A percentile compares a stretch with the other conserved stretches of the same genome.
Conservation (phyloP, 2,888 invertebrate species). For the Corbicula japonica region DNA sequence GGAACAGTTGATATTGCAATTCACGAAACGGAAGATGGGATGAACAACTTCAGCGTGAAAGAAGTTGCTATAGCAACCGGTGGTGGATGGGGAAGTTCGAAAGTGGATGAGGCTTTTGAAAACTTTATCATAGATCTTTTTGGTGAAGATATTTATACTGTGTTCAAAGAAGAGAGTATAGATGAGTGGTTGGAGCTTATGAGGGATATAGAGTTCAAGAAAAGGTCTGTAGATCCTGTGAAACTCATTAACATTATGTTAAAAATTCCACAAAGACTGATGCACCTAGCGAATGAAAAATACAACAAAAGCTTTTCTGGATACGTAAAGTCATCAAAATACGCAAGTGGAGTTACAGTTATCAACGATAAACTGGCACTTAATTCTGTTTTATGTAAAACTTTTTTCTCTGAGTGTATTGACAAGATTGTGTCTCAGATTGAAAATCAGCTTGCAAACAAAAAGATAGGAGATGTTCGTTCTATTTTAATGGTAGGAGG, state of each 20-base stretch:
- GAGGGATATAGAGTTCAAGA: slow-evolving; percentile 16
- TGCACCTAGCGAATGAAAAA: slow-evolving; percentile 5
- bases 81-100: slow-evolving; percentile 24
- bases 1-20: slow-evolving; percentile 23
- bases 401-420: slow-evolving; percentile 19
- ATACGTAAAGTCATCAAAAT: not conserved
- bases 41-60: slow-evolving; percentile 18
- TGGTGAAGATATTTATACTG: slow-evolving; percentile 8
- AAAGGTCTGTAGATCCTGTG: slow-evolving; percentile 8
- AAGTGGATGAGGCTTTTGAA: slow-evolving; percentile 21
- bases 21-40: slow-evolving; percentile 24
- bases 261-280: slow-evolving; percentile 12
- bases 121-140: slow-evolving; percentile 6
- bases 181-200: slow-evolving; percentile 15
- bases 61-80: slow-evolving; percentile 18
- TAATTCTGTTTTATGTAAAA: not conserved
- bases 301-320: not conserved
- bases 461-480: not conserved
- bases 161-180: slow-evolving; percentile 4
- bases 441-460: not conserved
- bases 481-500: slow-evolving; percentile 33
- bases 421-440: not conserved
- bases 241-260: slow-evolving; percentile 10
- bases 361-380: not conserved
- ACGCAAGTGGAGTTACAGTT: not conserved